phyloP scores from a whole-genome alignment of 1,140 invertebrate genomes.

The Anoplolepis gracilipes region DNA sequence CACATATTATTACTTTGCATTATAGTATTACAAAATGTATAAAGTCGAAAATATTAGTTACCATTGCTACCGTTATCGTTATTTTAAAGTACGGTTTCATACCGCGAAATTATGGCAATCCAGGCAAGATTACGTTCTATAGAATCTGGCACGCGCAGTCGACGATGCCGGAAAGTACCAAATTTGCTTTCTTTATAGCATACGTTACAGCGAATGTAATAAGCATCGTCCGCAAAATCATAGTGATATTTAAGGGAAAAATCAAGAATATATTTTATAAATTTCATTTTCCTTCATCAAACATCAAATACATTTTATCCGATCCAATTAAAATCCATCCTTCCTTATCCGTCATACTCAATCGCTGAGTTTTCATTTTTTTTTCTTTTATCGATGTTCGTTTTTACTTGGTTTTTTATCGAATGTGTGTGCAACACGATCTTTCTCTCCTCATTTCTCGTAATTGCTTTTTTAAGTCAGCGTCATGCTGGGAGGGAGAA shows the following conservation, averaged over 20 bases:
- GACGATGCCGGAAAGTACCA: background rate
- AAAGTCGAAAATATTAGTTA: background rate
- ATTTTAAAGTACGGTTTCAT: background rate
- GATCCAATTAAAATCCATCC: constrained; percentile 65
- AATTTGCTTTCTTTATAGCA: constrained; percentile 6
- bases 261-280: constrained; percentile 1
- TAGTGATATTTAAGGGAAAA: constrained; percentile 51
- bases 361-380: constrained; percentile 20
- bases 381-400: constrained; percentile 34
- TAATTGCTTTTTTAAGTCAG: constrained; percentile 57
- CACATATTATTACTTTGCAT: background rate
- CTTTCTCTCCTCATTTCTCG: background rate
- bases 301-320: constrained; percentile 48
- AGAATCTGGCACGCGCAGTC: background rate
- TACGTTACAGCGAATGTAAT: background rate
- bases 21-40: background rate
- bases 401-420: constrained; percentile 15
- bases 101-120: background rate
- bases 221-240: constrained; percentile 10
- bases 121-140: background rate
- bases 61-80: background rate
- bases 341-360: background rate
- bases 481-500: background rate
- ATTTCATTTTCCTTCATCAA: background rate
- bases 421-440: too few relatives aligned